A percentile compares a stretch with the other conserved stretches of the same genome.
phyloP scores from a whole-genome alignment of 2,113 vertebrate species.

The Nycticorax nycticorax region DNA sequence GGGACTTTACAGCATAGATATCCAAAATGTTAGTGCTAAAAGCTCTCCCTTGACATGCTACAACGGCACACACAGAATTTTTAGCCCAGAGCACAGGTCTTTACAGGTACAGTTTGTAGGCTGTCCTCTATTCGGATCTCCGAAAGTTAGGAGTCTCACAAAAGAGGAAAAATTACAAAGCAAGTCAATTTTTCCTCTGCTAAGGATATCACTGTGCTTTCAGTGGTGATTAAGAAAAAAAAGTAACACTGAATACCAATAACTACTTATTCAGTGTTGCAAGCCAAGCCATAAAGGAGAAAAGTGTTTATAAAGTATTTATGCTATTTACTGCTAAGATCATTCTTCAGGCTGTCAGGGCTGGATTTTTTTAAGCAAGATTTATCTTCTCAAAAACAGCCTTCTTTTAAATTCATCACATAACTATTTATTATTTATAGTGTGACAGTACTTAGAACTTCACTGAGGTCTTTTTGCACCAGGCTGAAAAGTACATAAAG shows the following conservation, averaged over 20 bases:
- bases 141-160: background rate
- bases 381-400: background rate
- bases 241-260: background rate
- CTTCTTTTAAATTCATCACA: background rate
- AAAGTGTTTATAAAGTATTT: constrained; percentile 40
- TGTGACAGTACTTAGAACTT: background rate
- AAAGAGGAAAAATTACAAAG: background rate
- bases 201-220: background rate
- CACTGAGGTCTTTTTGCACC: background rate
- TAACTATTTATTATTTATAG: constrained; percentile 36
- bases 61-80: background rate
- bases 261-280: background rate
- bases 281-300: background rate
- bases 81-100: background rate
- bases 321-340: constrained; percentile 40
- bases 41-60: background rate
- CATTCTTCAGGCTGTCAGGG: constrained; percentile 4
- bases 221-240: background rate
- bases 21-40: background rate
- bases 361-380: background rate
- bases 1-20: background rate
- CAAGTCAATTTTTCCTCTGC: background rate
- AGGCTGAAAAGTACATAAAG: background rate
- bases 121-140: background rate
- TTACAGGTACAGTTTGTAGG: background rate